Base-by-base conservation (phyloP, 2,888 invertebrate species). In the Sphaerophoria taeniata region DNA sequence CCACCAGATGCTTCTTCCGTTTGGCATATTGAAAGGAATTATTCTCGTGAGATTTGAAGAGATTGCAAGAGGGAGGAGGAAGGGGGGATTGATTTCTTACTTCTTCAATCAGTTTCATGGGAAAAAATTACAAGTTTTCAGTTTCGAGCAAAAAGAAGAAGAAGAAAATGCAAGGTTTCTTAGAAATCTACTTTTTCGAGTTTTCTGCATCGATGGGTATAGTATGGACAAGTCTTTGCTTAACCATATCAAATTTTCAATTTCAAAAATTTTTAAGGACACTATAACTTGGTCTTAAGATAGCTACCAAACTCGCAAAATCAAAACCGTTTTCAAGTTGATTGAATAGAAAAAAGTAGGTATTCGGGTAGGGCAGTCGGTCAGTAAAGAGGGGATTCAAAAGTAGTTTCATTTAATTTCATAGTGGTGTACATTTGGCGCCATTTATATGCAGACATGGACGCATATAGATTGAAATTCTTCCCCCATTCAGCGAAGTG, bases 341-440 rank as follows among this genome's bases (percentile, higher is more conserved):
- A 4, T 45, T n/a, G 5, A 45, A n/a, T 61, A n/a, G 12, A 16
- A 11, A 3, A 60, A 6, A 36, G 24, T 12, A 16, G 12, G 2
- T 6, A 14, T 7, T 3, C 3, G 4, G 6, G 24, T 11, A 31
- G 53, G 16, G 45, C 14, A 14, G 51, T 34, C 24, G 47, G 47
- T 12, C 34, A 34, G n/a, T 12, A 7, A n/a, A 7, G 6, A 4
- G 33, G 33, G 9, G 34, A 49, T 47, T 49, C n/a, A 47, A 24
- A 63, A 75, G 65, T 60, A 75, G 65, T 60, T 84, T 67, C 74
- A 84, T 79, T 84, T 60, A 74, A 84, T 84, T 79, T 71, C 58
- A 71, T 58, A 79, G 58, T 34, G 43, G 12, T 72, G 69, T 55
- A 55, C 33, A 58, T 31, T 78, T 79, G 83, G 79, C 83, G 83